These are phyloP conservation scores for Distichodus sexfasciatus DNA, from an alignment of 2,797 vertebrate genomes.

Conservation along the genomic window DNA sequence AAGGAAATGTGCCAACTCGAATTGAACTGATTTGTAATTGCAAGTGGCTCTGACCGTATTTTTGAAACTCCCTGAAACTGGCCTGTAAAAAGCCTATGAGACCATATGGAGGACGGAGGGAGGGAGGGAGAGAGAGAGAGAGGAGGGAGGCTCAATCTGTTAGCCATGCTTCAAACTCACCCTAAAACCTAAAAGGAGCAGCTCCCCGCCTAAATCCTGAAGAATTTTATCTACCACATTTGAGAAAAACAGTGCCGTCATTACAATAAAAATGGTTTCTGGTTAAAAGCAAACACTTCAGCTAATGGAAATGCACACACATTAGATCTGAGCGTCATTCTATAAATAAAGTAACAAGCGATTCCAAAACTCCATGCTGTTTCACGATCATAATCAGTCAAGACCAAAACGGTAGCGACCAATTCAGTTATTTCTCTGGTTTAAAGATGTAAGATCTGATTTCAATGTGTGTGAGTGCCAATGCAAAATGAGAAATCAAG, in stretches of 20 bases:
- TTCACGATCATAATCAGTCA: not conserved
- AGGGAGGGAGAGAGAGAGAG: no score
- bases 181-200: slow-evolving; percentile 49
- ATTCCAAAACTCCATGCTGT: no score
- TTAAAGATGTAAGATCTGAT: not conserved
- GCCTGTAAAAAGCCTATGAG: slow-evolving; percentile 41
- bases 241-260: slow-evolving; percentile 19
- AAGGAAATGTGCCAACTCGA: slow-evolving; percentile 38
- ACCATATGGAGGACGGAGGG: slow-evolving; percentile 25
- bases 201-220: slow-evolving; percentile 41
- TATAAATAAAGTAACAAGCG: no score
- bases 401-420: not conserved
- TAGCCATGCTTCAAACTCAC: slow-evolving; percentile 39
- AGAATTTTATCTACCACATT: slow-evolving; percentile 40
- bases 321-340: no score
- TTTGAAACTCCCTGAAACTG: slow-evolving; percentile 22
- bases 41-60: slow-evolving; percentile 20
- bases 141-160: no score
- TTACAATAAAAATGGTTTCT: not conserved
- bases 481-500: no score
- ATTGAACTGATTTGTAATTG: slow-evolving; percentile 41
- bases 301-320: no score
- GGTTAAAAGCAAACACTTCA: no score
- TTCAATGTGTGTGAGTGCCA: not conserved
- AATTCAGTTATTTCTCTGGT: not conserved